phyloP scores from a whole-genome alignment of 2,888 invertebrate genomes.

The Piscicola geometra region DNA sequence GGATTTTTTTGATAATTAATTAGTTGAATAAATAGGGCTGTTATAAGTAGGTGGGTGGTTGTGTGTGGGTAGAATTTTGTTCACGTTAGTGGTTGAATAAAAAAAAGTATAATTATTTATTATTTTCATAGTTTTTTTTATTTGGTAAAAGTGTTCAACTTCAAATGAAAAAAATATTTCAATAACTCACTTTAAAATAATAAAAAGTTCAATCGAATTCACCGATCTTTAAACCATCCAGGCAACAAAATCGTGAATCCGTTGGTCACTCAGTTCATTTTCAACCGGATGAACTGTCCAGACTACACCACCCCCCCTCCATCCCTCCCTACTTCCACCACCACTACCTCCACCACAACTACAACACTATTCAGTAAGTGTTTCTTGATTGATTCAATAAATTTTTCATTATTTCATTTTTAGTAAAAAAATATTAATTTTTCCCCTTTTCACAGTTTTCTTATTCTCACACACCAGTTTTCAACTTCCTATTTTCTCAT shows the following conservation, averaged over 20 bases:
- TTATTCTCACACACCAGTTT: not conserved
- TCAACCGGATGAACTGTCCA: constrained; percentile 26
- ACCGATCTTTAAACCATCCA: not conserved
- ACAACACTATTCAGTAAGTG: no score
- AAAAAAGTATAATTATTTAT: not conserved
- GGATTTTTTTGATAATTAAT: no score
- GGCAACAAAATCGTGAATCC: not conserved
- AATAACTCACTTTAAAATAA: no score
- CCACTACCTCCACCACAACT: not conserved
- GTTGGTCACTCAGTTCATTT: constrained; percentile 12
- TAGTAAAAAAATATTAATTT: not conserved
- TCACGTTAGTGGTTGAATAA: no score
- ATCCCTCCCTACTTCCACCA: not conserved
- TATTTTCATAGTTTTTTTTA: not conserved
- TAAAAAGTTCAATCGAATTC: no score
- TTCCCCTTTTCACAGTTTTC: not conserved
- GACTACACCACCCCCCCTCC: not conserved
- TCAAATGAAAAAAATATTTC: not conserved
- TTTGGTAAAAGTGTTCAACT: not conserved
- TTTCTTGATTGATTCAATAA: no score
- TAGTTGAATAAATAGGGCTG: no score
- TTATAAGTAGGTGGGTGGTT: no score
- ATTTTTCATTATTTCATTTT: not conserved
- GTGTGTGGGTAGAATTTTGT: no score
- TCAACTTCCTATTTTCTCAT: constrained; percentile 6